phyloP scores from a whole-genome alignment of 2,888 invertebrate species.

The Reticulitermes lucifugus region DNA sequence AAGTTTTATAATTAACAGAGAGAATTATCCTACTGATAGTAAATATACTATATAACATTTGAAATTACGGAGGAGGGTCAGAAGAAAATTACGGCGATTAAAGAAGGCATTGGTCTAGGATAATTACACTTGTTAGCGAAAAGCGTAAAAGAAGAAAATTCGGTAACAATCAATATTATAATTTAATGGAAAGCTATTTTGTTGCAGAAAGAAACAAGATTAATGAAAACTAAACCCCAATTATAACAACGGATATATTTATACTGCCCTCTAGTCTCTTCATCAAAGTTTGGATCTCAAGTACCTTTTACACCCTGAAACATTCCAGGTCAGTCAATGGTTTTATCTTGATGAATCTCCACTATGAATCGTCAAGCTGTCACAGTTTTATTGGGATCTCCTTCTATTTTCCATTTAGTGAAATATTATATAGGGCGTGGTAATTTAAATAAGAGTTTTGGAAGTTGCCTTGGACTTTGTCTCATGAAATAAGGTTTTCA shows the following conservation, averaged over 20 bases:
- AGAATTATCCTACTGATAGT: too few relatives aligned
- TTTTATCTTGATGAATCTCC: background rate
- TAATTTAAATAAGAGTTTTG: background rate
- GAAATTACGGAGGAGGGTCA: background rate
- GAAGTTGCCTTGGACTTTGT: background rate
- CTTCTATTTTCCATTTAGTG: background rate
- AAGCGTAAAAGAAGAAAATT: background rate
- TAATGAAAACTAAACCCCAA: background rate
- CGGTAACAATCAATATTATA: background rate
- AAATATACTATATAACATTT: background rate
- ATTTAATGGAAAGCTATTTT: background rate
- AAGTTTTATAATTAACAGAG: too few relatives aligned
- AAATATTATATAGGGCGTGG: background rate
- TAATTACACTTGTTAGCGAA: background rate
- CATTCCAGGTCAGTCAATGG: background rate
- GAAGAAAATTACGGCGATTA: conserved; percentile 4
- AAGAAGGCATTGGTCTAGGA: background rate
- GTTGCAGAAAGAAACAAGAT: background rate
- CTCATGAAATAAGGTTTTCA: background rate
- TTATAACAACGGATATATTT: background rate
- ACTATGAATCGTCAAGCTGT: background rate
- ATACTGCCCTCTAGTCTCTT: background rate
- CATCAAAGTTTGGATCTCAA: background rate
- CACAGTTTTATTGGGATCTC: background rate
- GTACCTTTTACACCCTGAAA: background rate